A percentile compares a stretch with the other conserved stretches of the same genome.
Conservation (phyloP, 2,888 invertebrate genomes). For the Pocota personata region DNA sequence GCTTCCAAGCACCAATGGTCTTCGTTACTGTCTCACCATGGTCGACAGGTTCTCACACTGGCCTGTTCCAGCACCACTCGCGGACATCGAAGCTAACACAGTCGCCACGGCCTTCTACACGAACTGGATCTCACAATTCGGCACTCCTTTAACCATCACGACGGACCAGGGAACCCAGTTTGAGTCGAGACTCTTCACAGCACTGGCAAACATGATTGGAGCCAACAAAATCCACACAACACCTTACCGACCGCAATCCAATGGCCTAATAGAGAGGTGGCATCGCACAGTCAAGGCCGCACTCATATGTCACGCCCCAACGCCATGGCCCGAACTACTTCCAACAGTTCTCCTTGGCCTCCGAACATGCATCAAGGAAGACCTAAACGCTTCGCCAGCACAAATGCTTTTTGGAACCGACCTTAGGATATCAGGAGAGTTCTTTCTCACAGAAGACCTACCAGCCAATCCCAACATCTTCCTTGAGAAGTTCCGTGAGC, state of each 20-base stretch:
- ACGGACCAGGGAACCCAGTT: neutral
- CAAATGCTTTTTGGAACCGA: neutral
- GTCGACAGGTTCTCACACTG: constrained; percentile 13
- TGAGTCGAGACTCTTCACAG: constrained; percentile 58
- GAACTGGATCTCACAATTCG: constrained; percentile 39
- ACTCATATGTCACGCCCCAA: neutral
- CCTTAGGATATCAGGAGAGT: neutral
- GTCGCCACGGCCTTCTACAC: constrained; percentile 23
- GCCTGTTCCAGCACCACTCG: constrained; percentile 35
- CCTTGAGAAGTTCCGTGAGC: no score
- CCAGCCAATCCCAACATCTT: no score
- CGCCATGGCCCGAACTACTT: neutral
- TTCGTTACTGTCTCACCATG: neutral
- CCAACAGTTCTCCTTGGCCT: neutral
- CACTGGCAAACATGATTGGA: neutral
- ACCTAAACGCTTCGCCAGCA: neutral
- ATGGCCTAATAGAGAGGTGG: neutral
- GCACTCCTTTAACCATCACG: neutral
- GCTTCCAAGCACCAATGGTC: neutral
- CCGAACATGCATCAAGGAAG: no score
- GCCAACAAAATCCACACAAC: neutral
- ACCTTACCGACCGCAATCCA: constrained; percentile 1
- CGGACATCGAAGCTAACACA: constrained; percentile 50
- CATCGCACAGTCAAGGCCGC: neutral
- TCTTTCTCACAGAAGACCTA: neutral